Evolutionary conservation across 2,113 vertebrate species (phyloP).

Genomic region (Zonotrichia leucophrys): DNA sequence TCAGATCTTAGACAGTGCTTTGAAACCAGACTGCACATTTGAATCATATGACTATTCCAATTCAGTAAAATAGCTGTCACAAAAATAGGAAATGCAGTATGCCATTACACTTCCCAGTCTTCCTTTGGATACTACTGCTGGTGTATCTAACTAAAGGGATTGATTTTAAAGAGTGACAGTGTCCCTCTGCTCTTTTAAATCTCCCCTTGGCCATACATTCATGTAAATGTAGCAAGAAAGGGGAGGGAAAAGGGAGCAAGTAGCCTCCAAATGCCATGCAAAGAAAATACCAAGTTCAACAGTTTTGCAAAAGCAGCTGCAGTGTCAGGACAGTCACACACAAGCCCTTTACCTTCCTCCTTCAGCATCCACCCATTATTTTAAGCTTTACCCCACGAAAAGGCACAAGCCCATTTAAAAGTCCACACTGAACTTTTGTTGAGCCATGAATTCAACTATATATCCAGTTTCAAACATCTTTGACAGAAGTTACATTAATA

Average conservation of each 20-base stretch:
- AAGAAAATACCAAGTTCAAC: neutral
- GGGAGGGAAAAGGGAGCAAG: neutral
- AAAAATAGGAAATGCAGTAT: neutral
- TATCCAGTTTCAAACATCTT: neutral
- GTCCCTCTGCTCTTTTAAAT: neutral
- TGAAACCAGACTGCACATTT: neutral
- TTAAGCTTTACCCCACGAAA: neutral
- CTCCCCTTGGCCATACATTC: neutral
- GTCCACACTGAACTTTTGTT: neutral
- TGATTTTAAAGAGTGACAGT: neutral
- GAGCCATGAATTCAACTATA: neutral
- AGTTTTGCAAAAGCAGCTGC: neutral
- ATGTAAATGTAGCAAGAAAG: neutral
- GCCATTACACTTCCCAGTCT: neutral
- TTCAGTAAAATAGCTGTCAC: neutral
- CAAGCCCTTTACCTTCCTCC: neutral
- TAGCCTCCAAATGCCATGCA: neutral
- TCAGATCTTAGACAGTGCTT: neutral
- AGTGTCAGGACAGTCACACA: neutral
- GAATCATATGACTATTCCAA: neutral
- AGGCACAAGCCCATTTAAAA: neutral
- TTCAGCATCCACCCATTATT: neutral
- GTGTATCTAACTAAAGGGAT: neutral
- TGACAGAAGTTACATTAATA: neutral
- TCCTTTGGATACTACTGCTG: neutral